phyloP scores from a whole-genome alignment of 2,888 invertebrate species.

The Melanchra persicariae region DNA sequence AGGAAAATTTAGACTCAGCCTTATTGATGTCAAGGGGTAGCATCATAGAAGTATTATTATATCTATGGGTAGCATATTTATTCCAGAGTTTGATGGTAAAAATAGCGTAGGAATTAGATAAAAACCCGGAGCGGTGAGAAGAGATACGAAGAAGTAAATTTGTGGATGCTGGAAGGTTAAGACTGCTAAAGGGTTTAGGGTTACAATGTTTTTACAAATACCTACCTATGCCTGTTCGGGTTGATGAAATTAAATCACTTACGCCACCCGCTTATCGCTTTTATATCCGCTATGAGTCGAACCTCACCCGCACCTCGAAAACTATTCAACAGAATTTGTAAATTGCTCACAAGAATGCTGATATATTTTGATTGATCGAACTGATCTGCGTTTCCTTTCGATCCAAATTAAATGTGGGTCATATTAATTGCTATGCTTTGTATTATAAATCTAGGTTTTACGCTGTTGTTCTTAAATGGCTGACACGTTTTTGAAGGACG shows the following conservation, averaged over 20 bases:
- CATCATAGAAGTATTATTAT: no score
- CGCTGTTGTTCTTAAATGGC: constrained; percentile 20
- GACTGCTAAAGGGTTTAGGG: no score
- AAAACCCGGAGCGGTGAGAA: no score
- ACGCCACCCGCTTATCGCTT: neutral
- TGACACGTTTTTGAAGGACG: constrained; percentile 15
- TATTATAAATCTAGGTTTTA: constrained; percentile 61
- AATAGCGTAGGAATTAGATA: no score
- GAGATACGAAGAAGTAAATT: no score
- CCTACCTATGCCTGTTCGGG: no score
- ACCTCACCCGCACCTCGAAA: constrained; percentile 25
- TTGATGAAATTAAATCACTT: neutral
- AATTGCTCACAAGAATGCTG: constrained; percentile 65
- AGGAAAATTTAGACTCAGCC: no score
- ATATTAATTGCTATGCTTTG: constrained; percentile 51
- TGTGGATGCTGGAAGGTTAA: no score
- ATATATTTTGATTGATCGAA: constrained; percentile 69
- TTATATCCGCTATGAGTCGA: constrained; percentile 18
- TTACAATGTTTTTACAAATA: no score
- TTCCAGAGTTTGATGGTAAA: no score
- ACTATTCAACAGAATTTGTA: constrained; percentile 62
- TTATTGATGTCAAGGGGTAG: no score
- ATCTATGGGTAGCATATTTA: no score
- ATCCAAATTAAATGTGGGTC: constrained; percentile 55
- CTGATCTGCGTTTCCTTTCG: constrained; percentile 49